Evolutionary conservation across 2,888 invertebrate species (phyloP).

Genomic region (Ormyrus labotus): DNA sequence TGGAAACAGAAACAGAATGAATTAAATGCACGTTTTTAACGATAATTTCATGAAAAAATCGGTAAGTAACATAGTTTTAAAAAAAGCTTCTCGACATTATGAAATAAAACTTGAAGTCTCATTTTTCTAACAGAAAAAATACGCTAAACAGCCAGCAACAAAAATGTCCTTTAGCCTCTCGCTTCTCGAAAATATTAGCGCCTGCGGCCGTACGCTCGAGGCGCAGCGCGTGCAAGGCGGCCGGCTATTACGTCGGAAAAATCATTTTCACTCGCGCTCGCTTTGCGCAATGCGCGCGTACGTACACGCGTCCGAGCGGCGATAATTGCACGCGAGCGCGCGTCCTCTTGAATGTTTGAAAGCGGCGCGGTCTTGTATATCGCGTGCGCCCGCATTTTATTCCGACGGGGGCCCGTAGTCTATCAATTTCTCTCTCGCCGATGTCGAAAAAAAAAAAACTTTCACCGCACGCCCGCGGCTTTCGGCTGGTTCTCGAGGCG

Average conservation of each 20-base stretch:
- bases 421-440: not conserved
- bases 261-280: constrained; percentile 15
- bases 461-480: not conserved
- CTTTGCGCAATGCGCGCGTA: not conserved
- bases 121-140: too few relatives aligned
- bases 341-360: constrained; percentile 14
- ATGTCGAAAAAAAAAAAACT: not conserved
- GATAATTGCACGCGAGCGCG: too few relatives aligned
- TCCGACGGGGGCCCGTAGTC: too few relatives aligned
- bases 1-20: not conserved
- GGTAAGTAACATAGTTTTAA: not conserved
- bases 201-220: too few relatives aligned
- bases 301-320: too few relatives aligned
- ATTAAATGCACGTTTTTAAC: not conserved
- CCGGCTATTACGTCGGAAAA: constrained; percentile 3
- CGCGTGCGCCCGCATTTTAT: constrained; percentile 9
- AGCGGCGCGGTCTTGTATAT: not conserved
- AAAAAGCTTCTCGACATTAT: too few relatives aligned
- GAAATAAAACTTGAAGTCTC: too few relatives aligned
- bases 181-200: too few relatives aligned
- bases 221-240: too few relatives aligned
- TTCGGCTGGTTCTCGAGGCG: not conserved
- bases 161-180: too few relatives aligned
- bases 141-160: too few relatives aligned
- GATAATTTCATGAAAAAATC: not conserved